Evolutionary conservation across 2,797 vertebrate species (phyloP), one percentile per base, ranked within the genome.

Genomic region (Hydrophis major): DNA sequence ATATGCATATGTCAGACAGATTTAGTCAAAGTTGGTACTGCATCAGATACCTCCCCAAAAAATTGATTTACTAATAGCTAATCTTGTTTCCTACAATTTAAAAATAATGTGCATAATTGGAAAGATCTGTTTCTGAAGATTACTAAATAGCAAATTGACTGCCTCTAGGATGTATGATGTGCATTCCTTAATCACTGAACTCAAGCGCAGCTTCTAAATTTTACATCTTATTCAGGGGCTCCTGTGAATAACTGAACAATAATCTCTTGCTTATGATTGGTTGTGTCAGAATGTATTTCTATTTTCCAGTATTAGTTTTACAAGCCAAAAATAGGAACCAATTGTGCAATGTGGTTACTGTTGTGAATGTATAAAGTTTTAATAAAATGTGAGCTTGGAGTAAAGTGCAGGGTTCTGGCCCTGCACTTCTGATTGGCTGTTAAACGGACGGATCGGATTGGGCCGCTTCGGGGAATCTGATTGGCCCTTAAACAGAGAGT

Each of bases 21-120:
- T 50, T 56, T 55, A 87, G 59, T 86, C 27, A 20, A 53, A 88
- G 86, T 56, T 92, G 86, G 22, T 20, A 6, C 22, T 83, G 60
- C 88, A 5, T 86, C 83, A 92, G 86, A 92, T 78, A 88, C 6
- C 25, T 69, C 57, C 91, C 63, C 4, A 42, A 42, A 0, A 66
- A 91, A 53, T 86, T 63, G 92, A 88, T 60, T 89, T 83, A 59
- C 91, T 60, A 78, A 94, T 59, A 88, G 47, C 91, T 55, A 12
- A 56, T 8, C 0, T 5, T 63, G n/a, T 59, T 50, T 22, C 88
- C 88, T 87, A 25, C 2, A 50, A 87, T 32, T 91, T 53, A 91
- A 91, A 94, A 0, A 0, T 20, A 47, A 5, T 53, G 91, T n/a
- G 25, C 12, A 56, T 59, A 89, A 42, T 92, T 91, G 42, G 53